Conservation (phyloP, 2,113 vertebrate species). For the Centropristis striata region DNA sequence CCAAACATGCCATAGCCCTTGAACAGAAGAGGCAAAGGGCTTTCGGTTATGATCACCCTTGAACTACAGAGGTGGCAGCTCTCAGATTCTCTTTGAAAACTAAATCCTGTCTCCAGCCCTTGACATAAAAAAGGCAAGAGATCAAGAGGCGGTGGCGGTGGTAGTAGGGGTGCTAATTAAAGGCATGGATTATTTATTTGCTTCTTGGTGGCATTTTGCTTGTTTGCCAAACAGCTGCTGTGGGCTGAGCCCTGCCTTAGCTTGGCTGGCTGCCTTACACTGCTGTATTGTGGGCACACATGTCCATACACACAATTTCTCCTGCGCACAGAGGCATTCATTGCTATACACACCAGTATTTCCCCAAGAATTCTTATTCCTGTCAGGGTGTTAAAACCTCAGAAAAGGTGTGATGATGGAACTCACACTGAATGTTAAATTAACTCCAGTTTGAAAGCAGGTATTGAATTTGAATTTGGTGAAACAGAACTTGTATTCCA, state of each 20-base stretch:
- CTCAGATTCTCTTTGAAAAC: conserved; percentile 65
- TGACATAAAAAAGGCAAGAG: conserved; percentile 57
- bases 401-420: conserved; percentile 5
- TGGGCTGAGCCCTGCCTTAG: conserved; percentile 42
- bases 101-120: conserved; percentile 51
- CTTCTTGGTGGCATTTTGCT: conserved; percentile 64
- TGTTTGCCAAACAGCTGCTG: conserved; percentile 71
- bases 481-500: background rate
- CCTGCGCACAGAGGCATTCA: conserved; percentile 20
- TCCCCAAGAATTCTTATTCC: conserved; percentile 32
- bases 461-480: conserved; percentile 1
- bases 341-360: conserved; percentile 14
- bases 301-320: conserved; percentile 25
- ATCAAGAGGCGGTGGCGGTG: conserved; percentile 32
- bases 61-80: conserved; percentile 55
- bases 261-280: conserved; percentile 58
- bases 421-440: conserved; percentile 26
- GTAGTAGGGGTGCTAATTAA: conserved; percentile 57
- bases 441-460: background rate
- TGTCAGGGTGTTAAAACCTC: conserved; percentile 11
- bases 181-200: conserved; percentile 73
- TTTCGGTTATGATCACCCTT: conserved; percentile 60
- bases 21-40: conserved; percentile 31
- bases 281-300: conserved; percentile 48
- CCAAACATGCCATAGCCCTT: conserved; percentile 9